Percentiles rank a stretch among this genome's conserved stretches.
These are phyloP conservation scores for Caradrina kadenii DNA, from an alignment of 2,888 invertebrate species.

Conservation along the genomic window DNA sequence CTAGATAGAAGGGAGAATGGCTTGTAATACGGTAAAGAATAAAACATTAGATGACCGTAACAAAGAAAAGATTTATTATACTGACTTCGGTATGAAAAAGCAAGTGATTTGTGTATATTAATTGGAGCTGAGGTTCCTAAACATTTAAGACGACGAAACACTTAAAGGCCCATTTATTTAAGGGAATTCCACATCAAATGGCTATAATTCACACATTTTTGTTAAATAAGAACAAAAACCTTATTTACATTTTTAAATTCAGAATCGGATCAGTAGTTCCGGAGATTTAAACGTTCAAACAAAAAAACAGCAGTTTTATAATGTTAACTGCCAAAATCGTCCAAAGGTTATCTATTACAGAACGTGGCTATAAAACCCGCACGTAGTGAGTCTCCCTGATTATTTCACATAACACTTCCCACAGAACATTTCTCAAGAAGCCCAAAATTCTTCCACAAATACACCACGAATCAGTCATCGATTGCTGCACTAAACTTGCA, in stretches of 20 bases:
- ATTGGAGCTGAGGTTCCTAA: too few species aligned
- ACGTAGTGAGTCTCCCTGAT: not conserved
- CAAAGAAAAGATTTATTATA: not conserved
- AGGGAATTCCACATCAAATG: too few species aligned
- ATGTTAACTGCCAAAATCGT: too few species aligned
- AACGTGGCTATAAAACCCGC: too few species aligned
- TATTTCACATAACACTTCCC: slow-evolving; percentile 2
- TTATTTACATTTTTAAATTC: too few species aligned
- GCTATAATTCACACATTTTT: too few species aligned
- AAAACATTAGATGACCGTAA: not conserved
- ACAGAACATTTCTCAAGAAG: slow-evolving; percentile 9
- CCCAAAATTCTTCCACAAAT: slow-evolving; percentile 29
- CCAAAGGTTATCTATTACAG: not conserved
- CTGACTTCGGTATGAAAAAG: not conserved
- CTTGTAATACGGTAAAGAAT: slow-evolving; percentile 1
- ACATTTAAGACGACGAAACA: too few species aligned
- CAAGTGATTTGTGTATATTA: not conserved
- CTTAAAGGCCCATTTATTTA: too few species aligned
- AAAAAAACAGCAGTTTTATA: too few species aligned
- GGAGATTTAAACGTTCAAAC: too few species aligned
- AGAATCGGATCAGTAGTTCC: too few species aligned
- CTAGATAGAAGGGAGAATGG: not conserved
- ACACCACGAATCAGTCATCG: slow-evolving; percentile 19
- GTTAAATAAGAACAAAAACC: too few species aligned
- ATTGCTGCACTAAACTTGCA: slow-evolving; percentile 34